Conservation (phyloP, 2,888 invertebrate genomes). For the Baronia brevicornis region DNA sequence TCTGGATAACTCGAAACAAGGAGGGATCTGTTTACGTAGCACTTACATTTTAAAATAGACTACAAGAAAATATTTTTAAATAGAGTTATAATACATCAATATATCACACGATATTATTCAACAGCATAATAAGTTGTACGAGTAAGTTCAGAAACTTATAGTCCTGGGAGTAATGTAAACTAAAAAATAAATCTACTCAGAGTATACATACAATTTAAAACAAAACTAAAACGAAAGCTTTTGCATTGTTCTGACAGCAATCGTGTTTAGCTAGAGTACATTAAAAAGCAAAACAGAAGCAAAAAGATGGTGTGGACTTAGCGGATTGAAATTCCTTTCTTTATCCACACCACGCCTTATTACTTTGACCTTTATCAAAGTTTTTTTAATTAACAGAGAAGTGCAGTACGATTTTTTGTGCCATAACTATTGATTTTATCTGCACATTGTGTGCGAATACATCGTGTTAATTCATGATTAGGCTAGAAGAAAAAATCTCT, state of each 20-base stretch:
- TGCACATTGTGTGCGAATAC: too few species aligned
- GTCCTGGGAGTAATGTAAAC: too few species aligned
- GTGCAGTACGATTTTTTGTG: too few species aligned
- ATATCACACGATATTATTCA: too few species aligned
- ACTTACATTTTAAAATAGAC: constrained; percentile 10
- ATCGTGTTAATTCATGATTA: too few species aligned
- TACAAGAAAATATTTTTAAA: constrained; percentile 23
- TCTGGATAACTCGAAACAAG: constrained; percentile 47
- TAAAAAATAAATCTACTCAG: background rate
- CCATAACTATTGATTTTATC: too few species aligned
- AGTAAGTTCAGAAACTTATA: too few species aligned
- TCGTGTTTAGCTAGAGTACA: constrained; percentile 24
- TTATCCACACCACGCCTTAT: constrained; percentile 31
- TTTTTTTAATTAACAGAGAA: too few species aligned
- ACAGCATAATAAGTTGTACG: too few species aligned
- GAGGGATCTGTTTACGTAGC: constrained; percentile 19
- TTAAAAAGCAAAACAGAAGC: constrained; percentile 40
- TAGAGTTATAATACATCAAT: too few species aligned
- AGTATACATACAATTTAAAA: constrained; percentile 4
- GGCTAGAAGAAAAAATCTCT: too few species aligned
- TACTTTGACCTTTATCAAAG: constrained; percentile 16
- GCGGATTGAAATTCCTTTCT: constrained; percentile 45
- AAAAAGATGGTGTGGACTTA: constrained; percentile 40
- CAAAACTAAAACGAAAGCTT: constrained; percentile 20
- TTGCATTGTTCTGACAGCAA: constrained; percentile 24